phyloP scores from a whole-genome alignment of 2,797 vertebrate genomes.

The Scyliorhinus canicula region DNA sequence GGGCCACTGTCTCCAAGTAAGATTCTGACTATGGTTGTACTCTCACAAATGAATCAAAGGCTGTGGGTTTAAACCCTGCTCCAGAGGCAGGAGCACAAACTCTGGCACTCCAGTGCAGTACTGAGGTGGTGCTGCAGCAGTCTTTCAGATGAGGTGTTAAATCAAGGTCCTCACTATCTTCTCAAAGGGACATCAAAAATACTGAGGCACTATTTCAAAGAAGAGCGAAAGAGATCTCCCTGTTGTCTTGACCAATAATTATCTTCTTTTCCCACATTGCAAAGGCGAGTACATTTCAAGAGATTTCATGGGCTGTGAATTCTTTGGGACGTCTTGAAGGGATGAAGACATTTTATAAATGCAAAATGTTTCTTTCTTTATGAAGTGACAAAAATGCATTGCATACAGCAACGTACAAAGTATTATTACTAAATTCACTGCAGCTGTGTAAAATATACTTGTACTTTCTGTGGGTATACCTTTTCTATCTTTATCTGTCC shows the following conservation, averaged over 20 bases:
- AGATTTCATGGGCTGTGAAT: too few relatives aligned
- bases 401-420: not conserved
- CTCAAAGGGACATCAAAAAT: not conserved
- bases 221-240: not conserved
- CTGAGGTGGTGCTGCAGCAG: not conserved
- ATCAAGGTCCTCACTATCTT: not conserved
- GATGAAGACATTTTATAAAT: too few relatives aligned
- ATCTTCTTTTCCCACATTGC: not conserved
- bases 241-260: not conserved
- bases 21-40: too few relatives aligned
- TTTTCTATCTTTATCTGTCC: not conserved
- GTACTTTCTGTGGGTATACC: not conserved
- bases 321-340: not conserved
- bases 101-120: not conserved
- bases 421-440: not conserved
- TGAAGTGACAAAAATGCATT: not conserved
- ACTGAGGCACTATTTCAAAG: not conserved
- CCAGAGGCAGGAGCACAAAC: not conserved
- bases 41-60: not conserved
- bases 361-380: not conserved
- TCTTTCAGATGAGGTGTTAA: too few relatives aligned
- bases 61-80: not conserved
- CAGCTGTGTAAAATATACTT: not conserved
- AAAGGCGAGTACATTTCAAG: not conserved
- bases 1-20: too few relatives aligned